Conservation (phyloP, 2,797 vertebrate species). For the Sparidentex hasta region DNA sequence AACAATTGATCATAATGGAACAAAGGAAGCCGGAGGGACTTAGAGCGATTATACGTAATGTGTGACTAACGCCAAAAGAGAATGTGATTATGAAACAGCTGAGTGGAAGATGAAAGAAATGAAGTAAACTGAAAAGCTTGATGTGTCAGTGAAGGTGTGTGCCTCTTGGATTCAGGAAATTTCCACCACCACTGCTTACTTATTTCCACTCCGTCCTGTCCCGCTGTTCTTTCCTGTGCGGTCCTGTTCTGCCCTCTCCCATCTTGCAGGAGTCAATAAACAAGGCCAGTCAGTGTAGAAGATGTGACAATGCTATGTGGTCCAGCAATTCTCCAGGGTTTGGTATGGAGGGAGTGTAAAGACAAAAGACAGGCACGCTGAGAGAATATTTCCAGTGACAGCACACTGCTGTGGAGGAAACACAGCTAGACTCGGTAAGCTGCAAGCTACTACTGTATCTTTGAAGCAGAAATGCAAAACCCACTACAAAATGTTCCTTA, state of each 20-base stretch:
- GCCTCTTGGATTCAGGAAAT: slow-evolving; percentile 42
- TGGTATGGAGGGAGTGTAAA: slow-evolving; percentile 34
- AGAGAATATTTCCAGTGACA: slow-evolving; percentile 62
- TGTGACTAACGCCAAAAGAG: slow-evolving; percentile 43
- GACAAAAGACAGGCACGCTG: slow-evolving; percentile 53
- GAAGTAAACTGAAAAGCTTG: slow-evolving; percentile 25
- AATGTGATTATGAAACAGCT: slow-evolving; percentile 51
- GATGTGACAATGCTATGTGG: slow-evolving; percentile 64
- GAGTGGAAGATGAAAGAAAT: slow-evolving; percentile 44
- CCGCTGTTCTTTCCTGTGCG: slow-evolving; percentile 32
- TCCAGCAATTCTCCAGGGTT: slow-evolving; percentile 64
- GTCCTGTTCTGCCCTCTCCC: slow-evolving; percentile 41
- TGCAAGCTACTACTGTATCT: slow-evolving; percentile 39
- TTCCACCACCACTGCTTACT: slow-evolving; percentile 39
- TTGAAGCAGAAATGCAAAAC: slow-evolving; percentile 61
- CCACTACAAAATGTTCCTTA: slow-evolving; percentile 57
- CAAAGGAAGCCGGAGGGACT: slow-evolving; percentile 47
- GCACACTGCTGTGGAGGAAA: slow-evolving; percentile 48
- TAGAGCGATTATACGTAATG: slow-evolving; percentile 46
- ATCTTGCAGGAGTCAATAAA: slow-evolving; percentile 61
- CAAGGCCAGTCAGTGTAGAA: slow-evolving; percentile 48
- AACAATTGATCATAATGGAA: slow-evolving; percentile 73
- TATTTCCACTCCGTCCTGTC: slow-evolving; percentile 29
- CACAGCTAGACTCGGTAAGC: slow-evolving; percentile 33
- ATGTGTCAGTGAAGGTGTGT: slow-evolving; percentile 30